Base-by-base conservation (phyloP, 2,113 vertebrate genomes). In the Sapajus apella region DNA sequence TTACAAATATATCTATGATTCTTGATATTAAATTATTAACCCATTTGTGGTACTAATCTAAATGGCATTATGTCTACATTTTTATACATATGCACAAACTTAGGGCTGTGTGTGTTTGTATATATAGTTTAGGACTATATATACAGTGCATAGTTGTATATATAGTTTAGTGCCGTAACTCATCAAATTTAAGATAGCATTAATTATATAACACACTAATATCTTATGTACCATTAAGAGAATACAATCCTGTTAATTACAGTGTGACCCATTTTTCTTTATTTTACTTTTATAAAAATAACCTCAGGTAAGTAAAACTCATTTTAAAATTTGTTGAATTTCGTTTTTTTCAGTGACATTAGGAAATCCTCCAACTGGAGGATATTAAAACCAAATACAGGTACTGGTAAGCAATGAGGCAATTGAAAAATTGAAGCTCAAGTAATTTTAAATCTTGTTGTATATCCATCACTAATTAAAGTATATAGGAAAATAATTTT, bases 281-380 rank as follows among this genome's bases (percentile, higher is more conserved):
- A 85, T 70, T 47, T 80, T 32, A 35, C 35, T 68, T 68, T 68
- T 76, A 10, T 82, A 87, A 70, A 88, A 84, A 76, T 5, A 72
- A 64, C 21, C 10, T 95, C 52, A 81, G 17, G 3, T 56, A 79
- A 12, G 25, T 89, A 85, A 72, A 80, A 85, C 30, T 83, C 14
- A 91, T 45, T 50, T 81, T 50, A 52, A 18, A 90, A 90, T 52
- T 70, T 89, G 84, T 89, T 93, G 32, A 89, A 85, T 66, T 87
- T 50, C 70, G 4, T 87, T n/a, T 18, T 93, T 90, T 76, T 47
- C 52, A 70, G 23, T 79, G 72, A 79, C 70, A 64, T 83, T 88
- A 87, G n/a, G 50, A 87, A 77, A 88, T 79, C 10, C 25, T 91
- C 14, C 70, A 91, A 91, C 79, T 58, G 35, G 43, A 95, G 64